These are phyloP conservation scores for Corvus moneduloides DNA, from an alignment of 2,113 vertebrate genomes.

Conservation along the genomic window DNA sequence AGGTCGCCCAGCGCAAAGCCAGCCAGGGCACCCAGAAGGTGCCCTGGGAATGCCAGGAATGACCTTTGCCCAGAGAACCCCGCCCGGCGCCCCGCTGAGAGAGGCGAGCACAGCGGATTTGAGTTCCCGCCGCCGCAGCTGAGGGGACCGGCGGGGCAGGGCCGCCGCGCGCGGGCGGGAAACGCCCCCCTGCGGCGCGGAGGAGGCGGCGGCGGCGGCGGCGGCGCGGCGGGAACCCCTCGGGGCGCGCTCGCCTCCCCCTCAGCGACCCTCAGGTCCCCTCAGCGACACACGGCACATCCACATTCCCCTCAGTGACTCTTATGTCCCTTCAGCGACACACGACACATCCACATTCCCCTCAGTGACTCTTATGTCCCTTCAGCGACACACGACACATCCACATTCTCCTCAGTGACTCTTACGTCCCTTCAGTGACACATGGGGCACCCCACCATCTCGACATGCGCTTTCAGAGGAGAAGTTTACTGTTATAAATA, in stretches of 20 bases:
- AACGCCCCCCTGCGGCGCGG: not conserved
- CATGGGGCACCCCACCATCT: not conserved
- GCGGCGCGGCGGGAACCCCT: too few species aligned
- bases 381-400: not conserved
- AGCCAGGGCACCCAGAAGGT: fast-evolving
- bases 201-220: too few species aligned
- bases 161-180: too few species aligned
- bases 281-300: not conserved
- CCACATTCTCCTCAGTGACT: not conserved
- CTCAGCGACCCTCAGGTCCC: too few species aligned
- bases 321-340: too few species aligned
- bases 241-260: too few species aligned
- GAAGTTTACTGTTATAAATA: too few species aligned
- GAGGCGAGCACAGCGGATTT: not conserved
- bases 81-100: too few species aligned
- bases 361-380: too few species aligned
- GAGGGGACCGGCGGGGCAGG: not conserved
- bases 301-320: not conserved
- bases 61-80: not conserved
- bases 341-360: too few species aligned
- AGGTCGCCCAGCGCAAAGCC: fast-evolving
- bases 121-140: not conserved
- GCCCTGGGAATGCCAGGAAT: too few species aligned
- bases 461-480: not conserved
- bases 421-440: not conserved